phyloP scores from a whole-genome alignment of 2,888 invertebrate species.

The Bugula neritina region DNA sequence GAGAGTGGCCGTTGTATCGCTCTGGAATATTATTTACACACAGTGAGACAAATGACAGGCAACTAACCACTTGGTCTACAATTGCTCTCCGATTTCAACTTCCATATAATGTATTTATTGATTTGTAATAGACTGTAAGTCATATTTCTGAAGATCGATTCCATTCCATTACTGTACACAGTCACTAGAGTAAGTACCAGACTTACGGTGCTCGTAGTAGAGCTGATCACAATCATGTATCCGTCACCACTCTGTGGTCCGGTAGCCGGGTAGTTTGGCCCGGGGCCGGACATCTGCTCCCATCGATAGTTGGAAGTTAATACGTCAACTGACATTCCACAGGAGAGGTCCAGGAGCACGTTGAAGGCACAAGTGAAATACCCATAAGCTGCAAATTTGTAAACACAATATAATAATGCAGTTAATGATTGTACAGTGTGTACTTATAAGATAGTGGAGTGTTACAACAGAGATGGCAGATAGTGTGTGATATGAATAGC shows the following conservation, averaged over 20 bases:
- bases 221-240: not conserved
- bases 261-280: not conserved
- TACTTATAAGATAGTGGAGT: no score
- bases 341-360: not conserved
- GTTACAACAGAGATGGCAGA: no score
- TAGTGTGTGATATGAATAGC: no score
- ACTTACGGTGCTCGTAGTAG: not conserved
- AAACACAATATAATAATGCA: no score
- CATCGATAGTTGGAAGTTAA: not conserved
- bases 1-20: not conserved
- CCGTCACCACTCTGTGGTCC: slow-evolving; percentile 16
- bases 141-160: no score
- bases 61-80: not conserved
- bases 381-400: not conserved
- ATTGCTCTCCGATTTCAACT: no score
- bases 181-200: no score
- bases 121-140: no score
- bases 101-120: no score
- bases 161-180: no score
- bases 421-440: no score
- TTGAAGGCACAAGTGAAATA: slow-evolving; percentile 1
- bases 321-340: not conserved
- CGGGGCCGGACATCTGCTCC: not conserved
- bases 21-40: not conserved
- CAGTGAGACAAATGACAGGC: not conserved